Base-by-base conservation (phyloP, 2,888 invertebrate species). In the Troglohyphantes excavatus region DNA sequence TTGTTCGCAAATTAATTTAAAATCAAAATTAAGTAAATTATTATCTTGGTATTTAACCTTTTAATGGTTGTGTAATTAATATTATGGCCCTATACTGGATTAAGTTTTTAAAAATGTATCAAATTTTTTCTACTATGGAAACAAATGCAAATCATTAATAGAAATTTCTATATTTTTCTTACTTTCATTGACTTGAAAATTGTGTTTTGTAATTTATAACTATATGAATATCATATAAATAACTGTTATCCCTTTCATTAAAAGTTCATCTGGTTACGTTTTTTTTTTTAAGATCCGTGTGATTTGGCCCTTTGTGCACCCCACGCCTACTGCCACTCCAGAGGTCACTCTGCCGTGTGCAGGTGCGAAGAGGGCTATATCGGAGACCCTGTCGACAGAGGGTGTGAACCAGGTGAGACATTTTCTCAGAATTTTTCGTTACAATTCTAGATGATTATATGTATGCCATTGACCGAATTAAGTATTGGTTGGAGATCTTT, bases 301-400 rank as follows among this genome's bases (percentile, higher is more conserved):
- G 92, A 92, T n/a, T 92, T 92, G 68, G 94, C 95, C 59, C 94
- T 94, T 53, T 98, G 98, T 93, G 97, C 97, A 0, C 94, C 95
- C 3, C 96, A 97, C 93, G 96, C 97, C 0, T 92, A 95, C 53
- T 98, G 98, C 92, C 95, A 95, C 63, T 78, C 92, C 7, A 82
- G 90, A 46, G 90, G 90, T 19, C 92, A 92, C 67, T 61, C 84
- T 29, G 91, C 92, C 13, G 83, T 89, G 9, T 92, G 92, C 92
- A 94, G 95, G 65, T 98, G 97, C 93, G 96, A 96, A 61, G 95
- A 96, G 89, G 97, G 97, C 23, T 96, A 96, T 93, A 94, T 97
- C 43, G 98, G 98, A 9, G 97, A 97, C 94, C 96, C 98, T 5
- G 90, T 90, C 11, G 96, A 97, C 92, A 94, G 94, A 81, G 95